Conservation (phyloP, 2,888 invertebrate genomes). For the Drosophila prostipennis region DNA sequence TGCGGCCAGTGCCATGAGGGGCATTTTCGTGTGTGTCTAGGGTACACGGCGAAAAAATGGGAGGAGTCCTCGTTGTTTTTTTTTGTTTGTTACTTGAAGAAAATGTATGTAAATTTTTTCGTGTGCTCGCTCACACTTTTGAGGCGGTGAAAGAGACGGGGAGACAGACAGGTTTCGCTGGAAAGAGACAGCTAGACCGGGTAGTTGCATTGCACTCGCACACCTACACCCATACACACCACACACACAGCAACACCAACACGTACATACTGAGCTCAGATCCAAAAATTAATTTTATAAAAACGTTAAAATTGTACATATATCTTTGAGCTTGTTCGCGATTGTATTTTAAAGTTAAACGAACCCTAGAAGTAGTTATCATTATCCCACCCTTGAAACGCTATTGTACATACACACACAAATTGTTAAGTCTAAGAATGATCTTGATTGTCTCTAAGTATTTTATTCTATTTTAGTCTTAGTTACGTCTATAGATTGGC, state of each 20-base stretch:
- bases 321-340: conserved; percentile 38
- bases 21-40: conserved; percentile 81
- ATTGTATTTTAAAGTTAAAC: conserved; percentile 32
- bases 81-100: conserved; percentile 42
- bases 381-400: conserved; percentile 41
- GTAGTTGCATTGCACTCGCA: conserved; percentile 50
- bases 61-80: conserved; percentile 64
- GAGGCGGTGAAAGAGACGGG: conserved; percentile 29
- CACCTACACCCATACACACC: conserved; percentile 16
- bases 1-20: conserved; percentile 78
- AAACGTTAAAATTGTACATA: conserved; percentile 42
- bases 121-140: conserved; percentile 39
- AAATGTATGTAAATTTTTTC: conserved; percentile 65
- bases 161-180: conserved; percentile 16
- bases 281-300: conserved; percentile 70
- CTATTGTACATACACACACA: conserved; percentile 59
- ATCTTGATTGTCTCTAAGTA: conserved; percentile 49
- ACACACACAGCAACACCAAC: conserved; percentile 24
- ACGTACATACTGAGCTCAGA: conserved; percentile 65
- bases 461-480: conserved; percentile 49
- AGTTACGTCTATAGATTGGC: conserved; percentile 58
- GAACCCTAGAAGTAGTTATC: conserved; percentile 20
- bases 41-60: conserved; percentile 31
- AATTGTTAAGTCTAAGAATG: conserved; percentile 59
- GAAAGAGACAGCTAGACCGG: conserved; percentile 31